Evolutionary conservation across 2,113 vertebrate species (phyloP).

Genomic region (Ameiurus melas): DNA sequence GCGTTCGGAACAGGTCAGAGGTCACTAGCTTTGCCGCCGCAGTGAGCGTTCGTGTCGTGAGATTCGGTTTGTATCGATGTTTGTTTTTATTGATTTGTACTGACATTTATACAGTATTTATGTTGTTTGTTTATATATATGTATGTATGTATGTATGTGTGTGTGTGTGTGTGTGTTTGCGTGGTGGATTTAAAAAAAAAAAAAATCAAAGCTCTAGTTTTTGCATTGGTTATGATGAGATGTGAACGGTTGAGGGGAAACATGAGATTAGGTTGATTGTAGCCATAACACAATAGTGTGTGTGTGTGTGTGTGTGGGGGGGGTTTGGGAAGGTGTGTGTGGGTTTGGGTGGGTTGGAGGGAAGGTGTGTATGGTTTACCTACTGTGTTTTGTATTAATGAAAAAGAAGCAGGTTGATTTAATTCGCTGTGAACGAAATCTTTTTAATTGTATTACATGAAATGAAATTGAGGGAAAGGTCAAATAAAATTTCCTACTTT

Average conservation of each 20-base stretch:
- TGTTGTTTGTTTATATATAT: slow-evolving; percentile 7
- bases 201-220: neutral
- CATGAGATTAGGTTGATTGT: slow-evolving; percentile 51
- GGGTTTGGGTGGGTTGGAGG: slow-evolving; percentile 15
- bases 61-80: neutral
- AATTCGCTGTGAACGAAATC: neutral
- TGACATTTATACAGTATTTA: neutral
- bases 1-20: slow-evolving; percentile 21
- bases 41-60: slow-evolving; percentile 29
- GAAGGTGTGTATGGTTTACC: neutral
- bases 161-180: neutral
- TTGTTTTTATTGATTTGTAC: neutral
- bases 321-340: neutral
- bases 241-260: slow-evolving; percentile 44
- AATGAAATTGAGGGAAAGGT: neutral
- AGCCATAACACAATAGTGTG: slow-evolving; percentile 41
- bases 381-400: slow-evolving; percentile 42
- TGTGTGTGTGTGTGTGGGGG: slow-evolving; percentile 19
- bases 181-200: slow-evolving; percentile 18
- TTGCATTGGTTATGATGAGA: slow-evolving; percentile 1
- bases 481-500: slow-evolving; percentile 52
- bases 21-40: slow-evolving; percentile 52
- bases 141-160: too few relatives aligned
- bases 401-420: slow-evolving; percentile 2
- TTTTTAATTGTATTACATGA: slow-evolving; percentile 28